A percentile compares a stretch with the other conserved stretches of the same genome.
phyloP scores from a whole-genome alignment of 2,113 vertebrate species.

The Anhinga anhinga region DNA sequence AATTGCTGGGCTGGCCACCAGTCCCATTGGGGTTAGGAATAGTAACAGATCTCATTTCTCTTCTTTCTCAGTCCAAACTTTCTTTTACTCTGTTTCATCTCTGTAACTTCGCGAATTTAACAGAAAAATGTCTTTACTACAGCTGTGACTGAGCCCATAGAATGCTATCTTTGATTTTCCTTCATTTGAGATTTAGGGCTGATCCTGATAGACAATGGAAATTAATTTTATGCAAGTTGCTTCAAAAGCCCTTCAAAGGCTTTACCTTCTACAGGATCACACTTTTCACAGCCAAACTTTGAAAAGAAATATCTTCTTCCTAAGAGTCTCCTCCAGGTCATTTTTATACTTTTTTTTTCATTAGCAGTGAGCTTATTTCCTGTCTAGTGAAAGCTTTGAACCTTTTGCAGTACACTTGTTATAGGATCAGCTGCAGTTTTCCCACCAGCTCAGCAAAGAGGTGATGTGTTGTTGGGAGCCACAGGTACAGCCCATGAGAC shows the following conservation, averaged over 20 bases:
- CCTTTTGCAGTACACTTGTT: neutral
- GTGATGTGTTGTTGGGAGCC: fast-evolving
- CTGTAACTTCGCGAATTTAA: neutral
- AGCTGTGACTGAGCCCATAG: neutral
- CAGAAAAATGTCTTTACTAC: neutral
- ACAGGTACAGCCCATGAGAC: neutral
- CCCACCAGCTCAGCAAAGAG: neutral
- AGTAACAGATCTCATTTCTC: neutral
- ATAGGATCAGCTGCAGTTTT: neutral
- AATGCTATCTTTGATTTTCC: neutral
- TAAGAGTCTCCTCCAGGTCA: neutral
- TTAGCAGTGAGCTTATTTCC: neutral
- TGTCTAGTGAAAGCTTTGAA: neutral
- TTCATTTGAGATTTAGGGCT: neutral
- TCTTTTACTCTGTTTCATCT: neutral
- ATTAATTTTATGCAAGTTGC: neutral
- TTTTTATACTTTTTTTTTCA: neutral
- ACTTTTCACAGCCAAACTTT: neutral
- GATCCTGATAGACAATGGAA: neutral
- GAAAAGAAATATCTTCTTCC: neutral
- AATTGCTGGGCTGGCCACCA: neutral
- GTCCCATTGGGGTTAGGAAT: neutral
- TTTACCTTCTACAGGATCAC: neutral
- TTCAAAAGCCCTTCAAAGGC: neutral
- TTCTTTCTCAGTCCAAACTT: neutral